A percentile compares a stretch with the other conserved stretches of the same genome.
phyloP scores from a whole-genome alignment of 2,888 invertebrate genomes.

The Malthinus seriepunctatus region DNA sequence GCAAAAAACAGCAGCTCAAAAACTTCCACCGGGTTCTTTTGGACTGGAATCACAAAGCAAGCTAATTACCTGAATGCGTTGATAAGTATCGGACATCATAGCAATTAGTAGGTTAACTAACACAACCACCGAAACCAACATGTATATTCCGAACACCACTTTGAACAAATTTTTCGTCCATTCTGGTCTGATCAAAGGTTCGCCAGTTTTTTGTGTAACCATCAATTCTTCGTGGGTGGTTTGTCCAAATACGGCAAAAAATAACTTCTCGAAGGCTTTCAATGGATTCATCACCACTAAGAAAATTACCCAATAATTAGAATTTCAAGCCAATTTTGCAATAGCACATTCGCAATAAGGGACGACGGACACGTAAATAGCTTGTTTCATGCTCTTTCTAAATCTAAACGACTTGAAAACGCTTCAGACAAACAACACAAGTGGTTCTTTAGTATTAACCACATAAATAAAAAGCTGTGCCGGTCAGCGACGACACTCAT shows the following conservation, averaged over 20 bases:
- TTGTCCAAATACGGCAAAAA: constrained; percentile 97
- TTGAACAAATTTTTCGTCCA: constrained; percentile 89
- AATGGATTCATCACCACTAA: constrained; percentile 84
- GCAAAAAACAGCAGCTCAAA: constrained; percentile 99
- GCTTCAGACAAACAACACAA: constrained; percentile 12
- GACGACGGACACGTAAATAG: constrained; percentile 16
- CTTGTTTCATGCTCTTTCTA: constrained; percentile 29
- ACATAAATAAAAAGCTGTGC: constrained; percentile 16
- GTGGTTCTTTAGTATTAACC: constrained; percentile 3
- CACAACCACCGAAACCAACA: constrained; percentile 97
- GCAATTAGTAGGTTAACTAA: constrained; percentile 99
- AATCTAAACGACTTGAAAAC: background rate
- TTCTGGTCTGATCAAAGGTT: constrained; percentile 73
- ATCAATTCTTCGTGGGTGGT: constrained; percentile 81
- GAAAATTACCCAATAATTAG: constrained; percentile 42
- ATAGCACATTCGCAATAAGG: constrained; percentile 3
- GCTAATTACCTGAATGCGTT: constrained; percentile 92
- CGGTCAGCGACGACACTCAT: constrained; percentile 22
- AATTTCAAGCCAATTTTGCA: constrained; percentile 3
- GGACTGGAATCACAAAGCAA: constrained; percentile 73
- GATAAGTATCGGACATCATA: constrained; percentile 99
- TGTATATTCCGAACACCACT: constrained; percentile 94
- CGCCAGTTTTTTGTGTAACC: constrained; percentile 45
- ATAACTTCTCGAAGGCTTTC: constrained; percentile 95
- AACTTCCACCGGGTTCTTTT: constrained; percentile 88